These are phyloP conservation scores for Cinclus cinclus DNA, from an alignment of 2,113 vertebrate species.

Conservation along the genomic window DNA sequence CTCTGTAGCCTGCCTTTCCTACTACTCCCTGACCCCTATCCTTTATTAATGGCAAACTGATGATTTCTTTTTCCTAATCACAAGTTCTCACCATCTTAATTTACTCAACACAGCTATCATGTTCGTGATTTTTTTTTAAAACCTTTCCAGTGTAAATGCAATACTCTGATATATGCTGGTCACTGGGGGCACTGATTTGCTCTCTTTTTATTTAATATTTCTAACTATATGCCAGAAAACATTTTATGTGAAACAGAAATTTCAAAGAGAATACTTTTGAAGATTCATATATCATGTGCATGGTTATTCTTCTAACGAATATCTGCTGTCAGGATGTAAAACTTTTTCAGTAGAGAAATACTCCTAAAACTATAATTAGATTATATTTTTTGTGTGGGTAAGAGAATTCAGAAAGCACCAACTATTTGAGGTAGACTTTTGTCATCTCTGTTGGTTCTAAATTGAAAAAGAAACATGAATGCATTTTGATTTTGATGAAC, in stretches of 20 bases:
- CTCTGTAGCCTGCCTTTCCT: background rate
- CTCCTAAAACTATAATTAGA: background rate
- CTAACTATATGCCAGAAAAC: background rate
- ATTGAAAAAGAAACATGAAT: background rate
- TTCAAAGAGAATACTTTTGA: background rate
- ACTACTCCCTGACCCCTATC: rapidly evolving
- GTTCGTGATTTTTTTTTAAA: background rate
- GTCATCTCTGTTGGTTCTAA: background rate
- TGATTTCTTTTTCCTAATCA: background rate
- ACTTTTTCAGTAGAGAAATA: background rate
- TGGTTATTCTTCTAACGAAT: background rate
- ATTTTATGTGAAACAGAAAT: background rate
- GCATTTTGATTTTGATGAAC: slow-evolving; percentile 5
- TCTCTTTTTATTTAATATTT: background rate
- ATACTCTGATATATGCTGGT: background rate
- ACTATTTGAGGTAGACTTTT: background rate
- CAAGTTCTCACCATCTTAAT: background rate
- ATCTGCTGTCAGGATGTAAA: background rate
- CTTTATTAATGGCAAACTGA: background rate
- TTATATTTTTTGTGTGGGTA: background rate
- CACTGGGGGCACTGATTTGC: background rate
- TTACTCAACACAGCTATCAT: background rate
- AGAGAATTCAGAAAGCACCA: background rate
- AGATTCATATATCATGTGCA: background rate
- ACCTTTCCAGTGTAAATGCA: background rate